Conservation (phyloP, 1,140 invertebrate species). For the Chymomyza costata region DNA sequence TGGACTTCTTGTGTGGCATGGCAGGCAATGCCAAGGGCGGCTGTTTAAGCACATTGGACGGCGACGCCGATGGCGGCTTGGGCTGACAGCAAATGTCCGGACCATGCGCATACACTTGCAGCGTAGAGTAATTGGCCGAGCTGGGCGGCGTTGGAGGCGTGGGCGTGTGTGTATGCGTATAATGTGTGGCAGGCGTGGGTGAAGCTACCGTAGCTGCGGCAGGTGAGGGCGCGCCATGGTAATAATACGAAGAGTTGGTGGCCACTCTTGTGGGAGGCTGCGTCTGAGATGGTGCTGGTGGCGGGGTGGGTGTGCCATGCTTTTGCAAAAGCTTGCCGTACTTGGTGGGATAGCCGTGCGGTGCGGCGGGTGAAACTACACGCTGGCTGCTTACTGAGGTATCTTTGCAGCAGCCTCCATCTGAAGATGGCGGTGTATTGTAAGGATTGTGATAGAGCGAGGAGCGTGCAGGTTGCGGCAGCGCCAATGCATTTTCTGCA, state of each 20-base stretch:
- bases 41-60: neutral
- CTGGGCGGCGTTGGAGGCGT: slow-evolving; percentile 20
- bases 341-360: slow-evolving; percentile 57
- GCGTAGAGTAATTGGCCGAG: slow-evolving; percentile 43
- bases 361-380: slow-evolving; percentile 35
- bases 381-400: neutral
- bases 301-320: slow-evolving; percentile 11
- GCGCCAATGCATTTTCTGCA: slow-evolving; percentile 27
- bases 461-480: slow-evolving; percentile 15
- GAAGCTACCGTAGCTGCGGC: slow-evolving; percentile 57
- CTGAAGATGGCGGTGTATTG: slow-evolving; percentile 29
- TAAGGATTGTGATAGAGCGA: slow-evolving; percentile 66
- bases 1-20: slow-evolving; percentile 24
- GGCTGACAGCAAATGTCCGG: slow-evolving; percentile 55
- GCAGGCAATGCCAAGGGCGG: neutral
- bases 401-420: slow-evolving; percentile 19
- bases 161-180: slow-evolving; percentile 17
- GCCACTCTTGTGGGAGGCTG: neutral
- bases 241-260: slow-evolving; percentile 31
- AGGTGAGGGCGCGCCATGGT: slow-evolving; percentile 55
- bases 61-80: neutral
- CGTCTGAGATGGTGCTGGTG: slow-evolving; percentile 3
- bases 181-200: slow-evolving; percentile 40
- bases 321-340: slow-evolving; percentile 55
- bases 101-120: slow-evolving; percentile 59